Percentiles rank a stretch among this genome's conserved stretches.
Conservation (phyloP, 64 coral and sea anemone species). For the Astreopora myriophthalma region DNA sequence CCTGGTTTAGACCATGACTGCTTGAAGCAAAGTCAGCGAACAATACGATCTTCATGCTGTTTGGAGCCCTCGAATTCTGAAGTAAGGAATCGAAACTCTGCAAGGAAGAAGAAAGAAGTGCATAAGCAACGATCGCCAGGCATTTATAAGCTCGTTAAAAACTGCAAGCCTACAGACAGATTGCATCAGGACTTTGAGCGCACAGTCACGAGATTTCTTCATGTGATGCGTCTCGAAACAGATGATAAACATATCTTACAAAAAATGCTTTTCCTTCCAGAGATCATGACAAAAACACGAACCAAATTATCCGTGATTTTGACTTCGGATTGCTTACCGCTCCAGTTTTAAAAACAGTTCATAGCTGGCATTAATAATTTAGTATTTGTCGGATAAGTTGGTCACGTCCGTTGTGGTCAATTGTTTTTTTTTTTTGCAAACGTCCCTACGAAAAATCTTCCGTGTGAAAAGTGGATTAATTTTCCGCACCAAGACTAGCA, state of each 20-base stretch:
- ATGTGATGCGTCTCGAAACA: too few species aligned
- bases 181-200: background rate
- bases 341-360: background rate
- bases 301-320: background rate
- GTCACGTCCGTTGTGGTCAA: constrained; percentile 1
- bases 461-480: background rate
- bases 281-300: background rate
- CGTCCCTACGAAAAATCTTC: background rate
- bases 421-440: background rate
- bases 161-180: background rate
- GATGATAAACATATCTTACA: too few species aligned
- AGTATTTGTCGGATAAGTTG: constrained; percentile 19
- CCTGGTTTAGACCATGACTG: constrained; percentile 83
- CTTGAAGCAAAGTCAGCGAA: constrained; percentile 85
- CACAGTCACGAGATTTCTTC: background rate
- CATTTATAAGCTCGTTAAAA: background rate
- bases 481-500: too few species aligned
- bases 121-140: background rate
- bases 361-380: constrained; percentile 11
- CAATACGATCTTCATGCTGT: constrained; percentile 91
- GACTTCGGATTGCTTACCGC: background rate
- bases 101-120: background rate
- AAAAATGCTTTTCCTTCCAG: background rate
- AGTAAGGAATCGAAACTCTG: background rate
- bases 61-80: background rate